Evolutionary conservation across 2,888 invertebrate species (phyloP), one percentile per base, ranked within the genome.

Genomic region (Amblyteles armatorius): DNA sequence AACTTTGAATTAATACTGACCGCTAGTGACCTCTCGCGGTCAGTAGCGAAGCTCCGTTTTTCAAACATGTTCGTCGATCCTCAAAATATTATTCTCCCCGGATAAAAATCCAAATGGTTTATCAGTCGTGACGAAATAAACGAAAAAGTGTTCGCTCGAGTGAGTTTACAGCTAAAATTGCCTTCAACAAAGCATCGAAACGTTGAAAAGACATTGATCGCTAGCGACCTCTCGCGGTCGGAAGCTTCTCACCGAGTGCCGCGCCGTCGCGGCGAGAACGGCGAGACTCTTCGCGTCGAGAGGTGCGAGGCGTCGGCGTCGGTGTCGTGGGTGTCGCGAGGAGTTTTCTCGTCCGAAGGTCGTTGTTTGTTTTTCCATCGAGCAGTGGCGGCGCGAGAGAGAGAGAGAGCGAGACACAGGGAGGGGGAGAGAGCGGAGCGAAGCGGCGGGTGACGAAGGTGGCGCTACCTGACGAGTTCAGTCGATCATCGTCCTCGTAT

Each of bases 381-480:
- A 60, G 16, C 16, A 16, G 7, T 2, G 26, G 13, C 6, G 3
- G 52, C 6, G 19, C 3, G 52, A 36, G 60, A 29, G 29, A 60
- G 3, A 60, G 29, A 29, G 57, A 60, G 29, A 29, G 26, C 13
- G 29, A 29, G 57, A 29, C 5, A 29, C 5, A 29, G 16, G 6
- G 81, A 65, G 76, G 71, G 72, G 52, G 74, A 55, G 63, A 68
- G 63, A 68, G 44, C 11, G 19, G 50, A n/a, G 44, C 6, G 16
- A 29, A 50, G 73, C 63, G 69, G 79, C 71, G 52, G 44, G 22
- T 29, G 82, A 78, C 85, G 85, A 83, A 85, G 74, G 86, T 89
- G 89, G 87, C 89, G 86, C 88, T 88, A 87, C 86, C 89, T 87
- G 87, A 76, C 83, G 87, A 76, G 83, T 60, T 81, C 86, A 86